Conservation (phyloP, 2,888 invertebrate genomes). For the Aricia artaxerxes region DNA sequence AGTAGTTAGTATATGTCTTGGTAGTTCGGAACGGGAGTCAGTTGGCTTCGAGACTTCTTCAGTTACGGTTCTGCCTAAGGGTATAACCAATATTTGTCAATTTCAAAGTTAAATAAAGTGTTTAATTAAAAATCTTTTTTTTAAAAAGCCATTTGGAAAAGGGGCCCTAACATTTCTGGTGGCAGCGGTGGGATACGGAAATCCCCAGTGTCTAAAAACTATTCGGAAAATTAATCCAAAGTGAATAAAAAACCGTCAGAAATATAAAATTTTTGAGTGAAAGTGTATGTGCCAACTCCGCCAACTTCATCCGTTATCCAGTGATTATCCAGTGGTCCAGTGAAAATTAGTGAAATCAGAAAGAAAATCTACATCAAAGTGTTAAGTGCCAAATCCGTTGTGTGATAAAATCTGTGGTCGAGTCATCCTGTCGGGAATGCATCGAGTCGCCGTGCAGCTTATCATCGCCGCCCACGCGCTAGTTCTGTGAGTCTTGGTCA, state of each 20-base stretch:
- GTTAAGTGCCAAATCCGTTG: background rate
- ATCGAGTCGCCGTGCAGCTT: background rate
- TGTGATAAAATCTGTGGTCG: background rate
- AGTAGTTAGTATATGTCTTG: too few species aligned
- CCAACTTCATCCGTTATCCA: background rate
- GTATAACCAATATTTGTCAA: background rate
- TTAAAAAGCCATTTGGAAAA: background rate
- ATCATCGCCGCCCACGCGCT: constrained; percentile 8
- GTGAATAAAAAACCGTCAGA: background rate
- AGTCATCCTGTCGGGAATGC: background rate
- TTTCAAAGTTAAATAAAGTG: background rate
- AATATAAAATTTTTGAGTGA: background rate
- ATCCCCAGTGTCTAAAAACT: background rate
- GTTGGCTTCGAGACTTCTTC: too few species aligned
- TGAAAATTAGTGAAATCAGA: too few species aligned
- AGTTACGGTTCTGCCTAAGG: too few species aligned
- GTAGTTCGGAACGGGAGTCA: too few species aligned
- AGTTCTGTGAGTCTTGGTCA: constrained; percentile 4
- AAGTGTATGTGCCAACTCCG: background rate
- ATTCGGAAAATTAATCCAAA: background rate
- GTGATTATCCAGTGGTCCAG: too few species aligned
- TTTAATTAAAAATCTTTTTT: background rate
- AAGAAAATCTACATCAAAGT: background rate
- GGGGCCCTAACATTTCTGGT: background rate
- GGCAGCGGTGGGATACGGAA: background rate